A percentile compares a stretch with the other conserved stretches of the same genome.
phyloP scores from a whole-genome alignment of 1,140 invertebrate genomes.

The Phocides pigmalion region DNA sequence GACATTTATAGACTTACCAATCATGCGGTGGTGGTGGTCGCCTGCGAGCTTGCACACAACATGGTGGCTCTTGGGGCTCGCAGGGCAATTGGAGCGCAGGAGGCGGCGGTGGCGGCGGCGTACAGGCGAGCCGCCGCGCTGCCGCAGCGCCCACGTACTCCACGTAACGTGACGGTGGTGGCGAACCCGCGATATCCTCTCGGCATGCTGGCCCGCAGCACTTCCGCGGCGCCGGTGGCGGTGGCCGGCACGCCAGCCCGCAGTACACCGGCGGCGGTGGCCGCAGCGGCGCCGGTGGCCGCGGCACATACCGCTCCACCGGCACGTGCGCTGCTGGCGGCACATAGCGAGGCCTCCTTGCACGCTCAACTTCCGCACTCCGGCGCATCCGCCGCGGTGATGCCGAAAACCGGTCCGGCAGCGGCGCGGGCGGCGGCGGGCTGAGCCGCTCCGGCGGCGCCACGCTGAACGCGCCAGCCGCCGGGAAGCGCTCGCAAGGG shows the following conservation, averaged over 20 bases:
- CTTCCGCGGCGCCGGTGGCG: constrained; percentile 82
- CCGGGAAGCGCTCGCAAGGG: constrained; percentile 81
- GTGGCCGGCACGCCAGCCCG: constrained; percentile 82
- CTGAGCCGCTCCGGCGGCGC: constrained; percentile 77
- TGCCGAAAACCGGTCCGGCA: constrained; percentile 81
- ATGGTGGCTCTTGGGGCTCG: constrained; percentile 83
- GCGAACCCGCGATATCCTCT: constrained; percentile 77
- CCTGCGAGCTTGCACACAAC: constrained; percentile 81
- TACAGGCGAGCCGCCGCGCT: constrained; percentile 84
- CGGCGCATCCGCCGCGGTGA: constrained; percentile 82
- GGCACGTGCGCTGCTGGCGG: constrained; percentile 88
- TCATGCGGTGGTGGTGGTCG: constrained; percentile 83
- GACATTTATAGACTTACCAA: constrained; percentile 84
- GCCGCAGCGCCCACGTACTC: constrained; percentile 85
- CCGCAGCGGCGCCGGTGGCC: constrained; percentile 84
- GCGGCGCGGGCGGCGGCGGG: constrained; percentile 79
- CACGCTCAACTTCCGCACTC: constrained; percentile 79
- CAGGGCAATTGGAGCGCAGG: constrained; percentile 79
- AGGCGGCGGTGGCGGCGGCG: constrained; percentile 84
- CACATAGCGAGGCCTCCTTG: constrained; percentile 84
- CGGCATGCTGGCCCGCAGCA: constrained; percentile 80
- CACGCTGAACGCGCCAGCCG: constrained; percentile 83
- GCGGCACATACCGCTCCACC: constrained; percentile 87
- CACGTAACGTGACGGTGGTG: constrained; percentile 81
- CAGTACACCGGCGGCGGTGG: constrained; percentile 77